Evolutionary conservation across 2,113 vertebrate genomes (phyloP).

Genomic region (Catharus minimus): DNA sequence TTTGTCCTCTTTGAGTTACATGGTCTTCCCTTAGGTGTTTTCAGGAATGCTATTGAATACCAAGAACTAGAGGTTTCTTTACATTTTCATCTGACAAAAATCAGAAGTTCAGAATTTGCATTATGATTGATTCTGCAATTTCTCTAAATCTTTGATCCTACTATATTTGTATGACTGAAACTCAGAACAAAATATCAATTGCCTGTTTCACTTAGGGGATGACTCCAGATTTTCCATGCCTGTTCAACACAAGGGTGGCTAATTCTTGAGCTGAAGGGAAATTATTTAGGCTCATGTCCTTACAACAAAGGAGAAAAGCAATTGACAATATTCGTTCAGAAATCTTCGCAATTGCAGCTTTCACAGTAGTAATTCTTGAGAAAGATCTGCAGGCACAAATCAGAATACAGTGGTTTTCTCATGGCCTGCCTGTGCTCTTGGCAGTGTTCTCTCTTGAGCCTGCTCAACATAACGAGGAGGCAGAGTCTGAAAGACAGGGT

Average conservation of each 20-base stretch:
- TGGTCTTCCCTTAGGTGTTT: not conserved
- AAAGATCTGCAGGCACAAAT: not conserved
- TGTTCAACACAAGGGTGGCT: not conserved
- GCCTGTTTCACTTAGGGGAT: not conserved
- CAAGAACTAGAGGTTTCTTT: not conserved
- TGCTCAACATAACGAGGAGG: accelerated
- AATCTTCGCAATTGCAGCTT: not conserved
- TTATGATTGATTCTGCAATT: not conserved
- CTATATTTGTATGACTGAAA: not conserved
- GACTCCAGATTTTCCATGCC: not conserved
- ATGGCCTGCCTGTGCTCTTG: not conserved
- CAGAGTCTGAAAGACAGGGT: not conserved
- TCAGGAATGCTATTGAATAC: not conserved
- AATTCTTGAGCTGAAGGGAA: not conserved
- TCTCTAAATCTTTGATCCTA: not conserved
- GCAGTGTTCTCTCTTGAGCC: not conserved
- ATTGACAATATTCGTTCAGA: not conserved
- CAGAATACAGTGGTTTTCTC: not conserved
- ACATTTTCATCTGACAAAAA: not conserved
- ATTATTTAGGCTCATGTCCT: not conserved
- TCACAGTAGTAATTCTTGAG: not conserved
- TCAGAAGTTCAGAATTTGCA: not conserved
- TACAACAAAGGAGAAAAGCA: not conserved
- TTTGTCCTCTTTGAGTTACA: not conserved
- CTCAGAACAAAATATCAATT: not conserved